A percentile compares a stretch with the other conserved stretches of the same genome.
phyloP scores from a whole-genome alignment of 2,113 vertebrate species.

The Oenanthe oenanthe region DNA sequence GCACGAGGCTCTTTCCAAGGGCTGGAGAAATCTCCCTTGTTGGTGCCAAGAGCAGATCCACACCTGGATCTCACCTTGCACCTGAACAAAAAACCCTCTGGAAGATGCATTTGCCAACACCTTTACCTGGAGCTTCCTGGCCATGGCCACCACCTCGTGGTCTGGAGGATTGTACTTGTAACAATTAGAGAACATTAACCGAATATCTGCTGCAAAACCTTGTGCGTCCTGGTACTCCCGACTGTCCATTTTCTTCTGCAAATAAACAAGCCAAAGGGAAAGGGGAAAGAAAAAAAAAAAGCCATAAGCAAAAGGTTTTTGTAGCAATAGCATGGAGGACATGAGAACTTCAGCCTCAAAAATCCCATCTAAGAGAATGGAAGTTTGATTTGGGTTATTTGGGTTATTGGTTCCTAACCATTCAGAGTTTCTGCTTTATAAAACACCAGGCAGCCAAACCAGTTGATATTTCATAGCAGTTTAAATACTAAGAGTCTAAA shows the following conservation, averaged over 20 bases:
- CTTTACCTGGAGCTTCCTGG: conserved; percentile 91
- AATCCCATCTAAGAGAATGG: background rate
- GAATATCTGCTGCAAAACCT: conserved; percentile 90
- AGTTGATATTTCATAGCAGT: background rate
- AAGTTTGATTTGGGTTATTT: background rate
- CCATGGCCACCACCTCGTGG: conserved; percentile 90
- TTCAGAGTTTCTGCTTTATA: background rate
- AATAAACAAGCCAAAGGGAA: conserved; percentile 27
- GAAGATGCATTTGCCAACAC: background rate
- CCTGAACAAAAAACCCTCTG: background rate
- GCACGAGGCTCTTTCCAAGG: background rate
- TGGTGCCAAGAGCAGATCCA: background rate
- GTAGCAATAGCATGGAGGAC: background rate
- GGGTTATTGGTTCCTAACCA: background rate
- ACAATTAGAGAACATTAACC: conserved; percentile 98
- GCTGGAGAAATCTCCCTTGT: background rate
- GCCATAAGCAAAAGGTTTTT: conserved; percentile 30
- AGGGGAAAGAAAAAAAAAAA: background rate
- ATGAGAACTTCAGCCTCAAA: background rate
- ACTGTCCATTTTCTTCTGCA: conserved; percentile 91
- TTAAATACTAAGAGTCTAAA: background rate
- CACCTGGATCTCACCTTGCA: background rate
- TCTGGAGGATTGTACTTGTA: conserved; percentile 98
- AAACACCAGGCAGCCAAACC: background rate
- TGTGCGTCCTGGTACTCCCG: conserved; percentile 91